Evolutionary conservation across 2,113 vertebrate species (phyloP).

Genomic region (Chaenogobius annularis): DNA sequence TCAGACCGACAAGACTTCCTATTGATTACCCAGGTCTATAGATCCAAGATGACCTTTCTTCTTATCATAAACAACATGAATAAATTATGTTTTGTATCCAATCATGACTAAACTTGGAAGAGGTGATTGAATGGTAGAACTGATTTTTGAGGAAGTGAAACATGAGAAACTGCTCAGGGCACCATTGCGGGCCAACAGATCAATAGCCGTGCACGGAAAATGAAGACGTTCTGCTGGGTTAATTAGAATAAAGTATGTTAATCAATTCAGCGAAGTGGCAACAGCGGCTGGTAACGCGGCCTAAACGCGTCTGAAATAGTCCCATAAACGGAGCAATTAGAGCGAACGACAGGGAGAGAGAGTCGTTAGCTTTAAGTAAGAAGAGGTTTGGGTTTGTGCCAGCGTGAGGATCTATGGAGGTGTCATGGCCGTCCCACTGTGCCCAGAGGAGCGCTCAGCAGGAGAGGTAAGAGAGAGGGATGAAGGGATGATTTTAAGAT

Average conservation of each 20-base stretch:
- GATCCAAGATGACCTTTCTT: neutral
- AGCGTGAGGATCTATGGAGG: conserved; percentile 18
- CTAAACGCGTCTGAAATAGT: conserved; percentile 43
- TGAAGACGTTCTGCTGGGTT: conserved; percentile 50
- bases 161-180: conserved; percentile 28
- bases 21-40: neutral
- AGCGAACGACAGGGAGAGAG: conserved; percentile 2
- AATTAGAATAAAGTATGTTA: conserved; percentile 53
- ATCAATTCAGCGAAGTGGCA: conserved; percentile 52
- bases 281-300: conserved; percentile 48
- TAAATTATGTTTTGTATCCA: neutral
- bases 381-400: conserved; percentile 28
- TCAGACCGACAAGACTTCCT: conserved; percentile 1
- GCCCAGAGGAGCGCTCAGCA: conserved; percentile 49
- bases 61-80: conserved; percentile 8
- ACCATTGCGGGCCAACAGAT: conserved; percentile 27
- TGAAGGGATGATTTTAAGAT: neutral
- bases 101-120: neutral
- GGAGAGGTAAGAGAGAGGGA: conserved; percentile 13
- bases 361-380: conserved; percentile 41
- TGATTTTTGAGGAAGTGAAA: conserved; percentile 6
- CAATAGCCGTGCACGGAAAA: conserved; percentile 48
- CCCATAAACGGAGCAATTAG: conserved; percentile 50
- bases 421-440: conserved; percentile 14
- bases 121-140: neutral